Evolutionary conservation across 35 echinoderm and acorn worm genomes (phyloP).

Genomic region (Lytechinus variegatus): DNA sequence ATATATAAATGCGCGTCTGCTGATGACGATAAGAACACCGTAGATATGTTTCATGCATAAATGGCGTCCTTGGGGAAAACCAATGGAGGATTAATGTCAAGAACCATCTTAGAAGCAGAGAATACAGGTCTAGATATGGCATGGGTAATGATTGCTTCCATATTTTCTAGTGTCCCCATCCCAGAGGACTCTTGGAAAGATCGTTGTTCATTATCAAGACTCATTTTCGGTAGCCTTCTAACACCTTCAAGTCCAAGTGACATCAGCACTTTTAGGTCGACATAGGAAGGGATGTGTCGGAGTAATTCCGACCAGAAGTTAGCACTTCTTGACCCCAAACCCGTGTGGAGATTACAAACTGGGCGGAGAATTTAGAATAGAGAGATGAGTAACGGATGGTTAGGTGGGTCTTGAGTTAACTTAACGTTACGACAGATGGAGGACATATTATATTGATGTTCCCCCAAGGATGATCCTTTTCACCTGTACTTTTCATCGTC

Average conservation of each 20-base stretch:
- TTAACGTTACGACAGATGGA: not conserved
- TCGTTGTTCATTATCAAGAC: not conserved
- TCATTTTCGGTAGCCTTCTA: not conserved
- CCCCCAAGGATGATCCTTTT: not conserved
- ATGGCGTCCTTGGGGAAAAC: not conserved
- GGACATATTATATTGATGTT: not conserved
- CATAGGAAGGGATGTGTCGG: not conserved
- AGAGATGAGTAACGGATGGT: not conserved
- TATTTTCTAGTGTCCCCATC: not conserved
- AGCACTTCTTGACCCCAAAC: not conserved
- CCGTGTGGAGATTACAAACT: not conserved
- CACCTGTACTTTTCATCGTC: not conserved
- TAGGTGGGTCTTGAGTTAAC: not conserved
- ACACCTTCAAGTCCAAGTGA: slow-evolving; percentile 5
- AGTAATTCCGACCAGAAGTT: slow-evolving; percentile 17
- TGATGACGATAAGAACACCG: slow-evolving; percentile 29
- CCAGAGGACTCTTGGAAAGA: not conserved
- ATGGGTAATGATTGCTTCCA: not conserved
- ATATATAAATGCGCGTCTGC: not conserved
- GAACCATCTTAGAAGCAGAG: slow-evolving; percentile 10
- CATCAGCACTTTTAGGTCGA: not conserved
- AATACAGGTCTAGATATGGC: not conserved
- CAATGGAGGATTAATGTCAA: slow-evolving; percentile 44
- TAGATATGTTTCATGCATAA: not conserved
- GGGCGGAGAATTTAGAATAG: slow-evolving; percentile 10